Percentiles rank a stretch among this genome's conserved stretches.
Conservation (phyloP, 2,113 vertebrate species). For the Atrichornis clamosus region DNA sequence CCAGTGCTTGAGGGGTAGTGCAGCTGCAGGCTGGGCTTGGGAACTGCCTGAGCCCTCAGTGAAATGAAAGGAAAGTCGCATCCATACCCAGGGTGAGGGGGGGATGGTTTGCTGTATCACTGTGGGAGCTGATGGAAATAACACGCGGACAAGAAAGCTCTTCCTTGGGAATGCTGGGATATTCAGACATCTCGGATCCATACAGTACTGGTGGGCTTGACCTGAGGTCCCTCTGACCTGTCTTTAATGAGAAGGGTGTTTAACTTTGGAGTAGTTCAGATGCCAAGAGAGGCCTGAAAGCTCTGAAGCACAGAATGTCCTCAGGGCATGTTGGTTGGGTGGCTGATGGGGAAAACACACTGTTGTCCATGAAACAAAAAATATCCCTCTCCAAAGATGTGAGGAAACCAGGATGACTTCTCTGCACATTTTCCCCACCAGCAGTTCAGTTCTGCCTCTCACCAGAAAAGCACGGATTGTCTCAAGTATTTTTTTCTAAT, state of each 20-base stretch:
- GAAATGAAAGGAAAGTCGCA: not conserved
- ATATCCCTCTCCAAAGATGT: not conserved
- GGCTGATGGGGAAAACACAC: not conserved
- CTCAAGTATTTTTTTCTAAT: slow-evolving; percentile 13
- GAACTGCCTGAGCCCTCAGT: not conserved
- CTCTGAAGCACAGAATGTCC: not conserved
- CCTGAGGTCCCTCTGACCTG: not conserved
- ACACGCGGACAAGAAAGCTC: fast-evolving
- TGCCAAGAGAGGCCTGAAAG: not conserved
- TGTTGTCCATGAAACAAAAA: not conserved
- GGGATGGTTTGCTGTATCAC: not conserved
- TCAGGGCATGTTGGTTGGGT: not conserved
- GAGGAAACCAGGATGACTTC: not conserved
- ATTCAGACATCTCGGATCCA: fast-evolving
- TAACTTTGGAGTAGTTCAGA: not conserved
- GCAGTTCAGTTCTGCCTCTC: not conserved
- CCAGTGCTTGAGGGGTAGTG: not conserved
- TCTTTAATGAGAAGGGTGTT: not conserved
- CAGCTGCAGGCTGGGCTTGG: not conserved
- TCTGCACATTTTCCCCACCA: not conserved
- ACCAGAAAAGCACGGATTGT: not conserved
- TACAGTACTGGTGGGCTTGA: not conserved
- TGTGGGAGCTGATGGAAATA: not conserved
- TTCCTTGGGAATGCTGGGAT: not conserved
- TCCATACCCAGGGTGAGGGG: not conserved